A percentile compares a stretch with the other conserved stretches of the same genome.
These are phyloP conservation scores for Dicerorhinus sumatrensis DNA, from an alignment of 2,113 vertebrate genomes.

Conservation along the genomic window DNA sequence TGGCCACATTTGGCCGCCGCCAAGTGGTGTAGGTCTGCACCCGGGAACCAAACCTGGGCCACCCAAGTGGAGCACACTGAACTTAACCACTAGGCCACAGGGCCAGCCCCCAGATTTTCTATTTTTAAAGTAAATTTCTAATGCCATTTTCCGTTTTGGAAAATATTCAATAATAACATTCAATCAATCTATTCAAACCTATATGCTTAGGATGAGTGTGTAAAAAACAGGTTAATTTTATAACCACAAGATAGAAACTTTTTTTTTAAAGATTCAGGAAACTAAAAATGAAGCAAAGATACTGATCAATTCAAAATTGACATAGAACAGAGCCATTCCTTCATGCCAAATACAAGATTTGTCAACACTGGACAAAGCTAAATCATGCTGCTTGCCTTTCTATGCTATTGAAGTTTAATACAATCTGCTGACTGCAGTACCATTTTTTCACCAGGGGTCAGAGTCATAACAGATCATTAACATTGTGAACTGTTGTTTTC, in stretches of 20 bases:
- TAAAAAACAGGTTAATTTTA: constrained; percentile 39
- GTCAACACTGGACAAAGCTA: constrained; percentile 44
- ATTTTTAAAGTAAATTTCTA: constrained; percentile 46
- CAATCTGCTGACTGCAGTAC: neutral
- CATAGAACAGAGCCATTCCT: neutral
- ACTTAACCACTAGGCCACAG: too few species aligned
- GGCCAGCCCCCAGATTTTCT: neutral
- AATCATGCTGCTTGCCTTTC: constrained; percentile 31
- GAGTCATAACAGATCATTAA: constrained; percentile 37
- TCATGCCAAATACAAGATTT: constrained; percentile 4
- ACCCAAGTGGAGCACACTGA: too few species aligned
- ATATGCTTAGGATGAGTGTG: neutral
- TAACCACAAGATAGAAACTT: neutral
- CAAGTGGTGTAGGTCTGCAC: too few species aligned
- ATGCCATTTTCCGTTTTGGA: neutral
- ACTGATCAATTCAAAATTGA: constrained; percentile 17
- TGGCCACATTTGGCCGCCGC: too few species aligned
- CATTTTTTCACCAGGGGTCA: neutral
- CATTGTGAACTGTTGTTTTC: neutral
- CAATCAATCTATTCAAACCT: neutral
- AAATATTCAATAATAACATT: constrained; percentile 42
- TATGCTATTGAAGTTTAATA: neutral
- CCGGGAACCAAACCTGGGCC: too few species aligned
- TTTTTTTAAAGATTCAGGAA: neutral
- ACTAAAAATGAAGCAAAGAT: constrained; percentile 47